phyloP scores from a whole-genome alignment of 2,797 vertebrate genomes.

The Molossus alvarezi region DNA sequence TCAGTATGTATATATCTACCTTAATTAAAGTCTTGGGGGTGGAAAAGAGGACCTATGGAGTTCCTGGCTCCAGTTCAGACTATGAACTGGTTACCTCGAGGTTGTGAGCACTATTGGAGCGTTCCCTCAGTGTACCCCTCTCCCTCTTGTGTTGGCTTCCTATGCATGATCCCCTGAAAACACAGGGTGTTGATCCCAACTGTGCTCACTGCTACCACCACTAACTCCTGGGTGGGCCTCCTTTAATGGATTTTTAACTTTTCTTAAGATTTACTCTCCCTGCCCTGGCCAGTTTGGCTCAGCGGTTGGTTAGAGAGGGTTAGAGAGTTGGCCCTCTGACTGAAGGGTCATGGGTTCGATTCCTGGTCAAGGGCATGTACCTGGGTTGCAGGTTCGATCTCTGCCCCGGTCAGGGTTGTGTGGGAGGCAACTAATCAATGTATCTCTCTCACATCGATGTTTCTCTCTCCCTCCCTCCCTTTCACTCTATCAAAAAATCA shows the following conservation, averaged over 20 bases:
- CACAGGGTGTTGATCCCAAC: not conserved
- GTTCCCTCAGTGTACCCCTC: not conserved
- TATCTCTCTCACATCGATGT: no score
- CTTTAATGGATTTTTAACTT: slow-evolving; percentile 31
- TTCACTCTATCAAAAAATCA: no score
- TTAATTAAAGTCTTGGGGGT: not conserved
- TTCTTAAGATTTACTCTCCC: not conserved
- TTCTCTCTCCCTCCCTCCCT: no score
- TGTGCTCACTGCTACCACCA: not conserved
- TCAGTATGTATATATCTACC: not conserved
- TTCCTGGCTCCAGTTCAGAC: not conserved
- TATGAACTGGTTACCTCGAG: not conserved
- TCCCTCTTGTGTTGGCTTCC: not conserved
- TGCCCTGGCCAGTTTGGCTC: no score
- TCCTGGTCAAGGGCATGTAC: no score
- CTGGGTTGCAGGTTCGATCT: no score
- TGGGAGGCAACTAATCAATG: no score
- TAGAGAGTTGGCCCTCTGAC: no score
- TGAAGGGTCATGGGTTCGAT: no score
- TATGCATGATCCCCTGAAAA: not conserved
- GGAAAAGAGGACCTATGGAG: not conserved
- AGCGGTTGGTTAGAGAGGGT: no score
- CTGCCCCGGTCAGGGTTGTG: no score
- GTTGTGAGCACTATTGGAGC: not conserved
- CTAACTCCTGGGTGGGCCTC: not conserved